A percentile compares a stretch with the other conserved stretches of the same genome.
Conservation (phyloP, 2,888 invertebrate species). For the Leptinotarsa tumamoca region DNA sequence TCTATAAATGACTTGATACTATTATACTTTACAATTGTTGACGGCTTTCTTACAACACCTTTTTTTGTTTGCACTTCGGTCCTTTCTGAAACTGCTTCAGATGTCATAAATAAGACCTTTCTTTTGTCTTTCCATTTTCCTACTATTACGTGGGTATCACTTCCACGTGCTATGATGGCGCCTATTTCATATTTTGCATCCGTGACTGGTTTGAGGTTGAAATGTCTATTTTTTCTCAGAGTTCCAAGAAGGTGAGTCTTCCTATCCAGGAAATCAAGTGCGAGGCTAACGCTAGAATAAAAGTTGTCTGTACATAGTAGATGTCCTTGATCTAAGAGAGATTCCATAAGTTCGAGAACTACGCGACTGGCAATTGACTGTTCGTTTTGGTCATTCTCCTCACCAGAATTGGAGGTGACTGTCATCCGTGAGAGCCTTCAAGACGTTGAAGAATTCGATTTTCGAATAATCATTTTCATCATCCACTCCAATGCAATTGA, state of each 20-base stretch:
- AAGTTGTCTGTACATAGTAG: neutral
- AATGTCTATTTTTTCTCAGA: neutral
- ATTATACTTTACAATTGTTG: neutral
- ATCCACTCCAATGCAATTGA: too few species aligned
- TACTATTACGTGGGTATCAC: neutral
- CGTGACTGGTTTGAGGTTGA: neutral
- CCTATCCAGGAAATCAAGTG: neutral
- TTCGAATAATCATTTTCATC: too few species aligned
- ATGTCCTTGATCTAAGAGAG: neutral
- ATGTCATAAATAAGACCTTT: neutral
- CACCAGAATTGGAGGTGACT: neutral
- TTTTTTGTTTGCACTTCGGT: neutral
- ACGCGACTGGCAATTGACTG: neutral
- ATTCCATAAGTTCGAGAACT: neutral
- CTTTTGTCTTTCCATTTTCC: neutral
- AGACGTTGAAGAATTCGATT: too few species aligned
- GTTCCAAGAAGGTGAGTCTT: neutral
- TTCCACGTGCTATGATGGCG: neutral
- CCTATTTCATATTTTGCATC: neutral
- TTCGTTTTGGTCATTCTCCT: neutral
- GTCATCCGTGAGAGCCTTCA: too few species aligned
- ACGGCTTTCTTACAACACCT: neutral
- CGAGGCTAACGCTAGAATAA: neutral
- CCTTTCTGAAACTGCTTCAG: neutral
- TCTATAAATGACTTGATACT: neutral